Conservation (phyloP, 2,797 vertebrate species). For the Leptatherina wallacei region DNA sequence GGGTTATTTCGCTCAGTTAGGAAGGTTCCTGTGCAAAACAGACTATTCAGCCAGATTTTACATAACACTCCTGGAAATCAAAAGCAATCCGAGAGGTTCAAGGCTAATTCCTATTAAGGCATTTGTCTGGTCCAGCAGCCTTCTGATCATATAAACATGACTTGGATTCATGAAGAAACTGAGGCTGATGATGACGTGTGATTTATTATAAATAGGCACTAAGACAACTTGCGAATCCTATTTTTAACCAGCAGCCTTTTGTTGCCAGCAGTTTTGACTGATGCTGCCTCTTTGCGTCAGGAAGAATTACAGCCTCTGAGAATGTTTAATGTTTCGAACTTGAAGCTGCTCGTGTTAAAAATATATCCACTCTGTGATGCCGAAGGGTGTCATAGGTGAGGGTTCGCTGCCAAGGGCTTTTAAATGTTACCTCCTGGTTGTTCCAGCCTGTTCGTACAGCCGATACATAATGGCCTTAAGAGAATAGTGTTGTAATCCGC, state of each 20-base stretch:
- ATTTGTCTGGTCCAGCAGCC: conserved; percentile 5
- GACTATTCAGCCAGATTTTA: background rate
- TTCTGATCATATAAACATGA: background rate
- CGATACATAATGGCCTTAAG: conserved; percentile 5
- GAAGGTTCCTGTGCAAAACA: background rate
- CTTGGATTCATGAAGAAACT: background rate
- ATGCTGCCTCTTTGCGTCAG: background rate
- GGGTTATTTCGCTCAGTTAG: background rate
- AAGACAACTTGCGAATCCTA: background rate
- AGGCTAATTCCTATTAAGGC: background rate
- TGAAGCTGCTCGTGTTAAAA: conserved; percentile 36
- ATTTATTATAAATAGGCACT: conserved; percentile 6
- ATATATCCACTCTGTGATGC: conserved; percentile 32
- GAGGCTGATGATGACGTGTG: background rate
- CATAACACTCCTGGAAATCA: background rate
- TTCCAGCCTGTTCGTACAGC: background rate
- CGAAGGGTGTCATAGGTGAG: conserved; percentile 6
- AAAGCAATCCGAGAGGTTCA: background rate
- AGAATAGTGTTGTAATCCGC: background rate
- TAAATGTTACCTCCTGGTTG: background rate
- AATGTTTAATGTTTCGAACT: background rate
- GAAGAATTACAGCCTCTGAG: background rate
- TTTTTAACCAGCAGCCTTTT: conserved; percentile 21
- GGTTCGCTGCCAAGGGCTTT: conserved; percentile 9
- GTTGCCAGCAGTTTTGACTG: conserved; percentile 40